Evolutionary conservation across 2,888 invertebrate genomes (phyloP).

Genomic region (Deilephila elpenor): DNA sequence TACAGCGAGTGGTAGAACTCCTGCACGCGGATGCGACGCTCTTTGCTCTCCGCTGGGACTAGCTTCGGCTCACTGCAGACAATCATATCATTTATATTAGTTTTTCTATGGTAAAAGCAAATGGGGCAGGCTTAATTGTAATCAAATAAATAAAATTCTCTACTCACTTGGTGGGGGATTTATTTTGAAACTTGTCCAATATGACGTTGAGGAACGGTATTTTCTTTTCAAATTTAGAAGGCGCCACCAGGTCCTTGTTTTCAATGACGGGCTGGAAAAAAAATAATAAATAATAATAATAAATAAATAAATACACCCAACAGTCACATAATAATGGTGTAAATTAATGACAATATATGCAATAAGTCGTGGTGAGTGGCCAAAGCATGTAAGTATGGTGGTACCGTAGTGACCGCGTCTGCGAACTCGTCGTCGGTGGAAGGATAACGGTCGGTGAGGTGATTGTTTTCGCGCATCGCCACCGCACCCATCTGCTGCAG

Average conservation of each 20-base stretch:
- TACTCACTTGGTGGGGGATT: conserved; percentile 61
- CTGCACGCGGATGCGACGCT: conserved; percentile 54
- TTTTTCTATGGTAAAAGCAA: too few species aligned
- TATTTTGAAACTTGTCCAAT: conserved; percentile 68
- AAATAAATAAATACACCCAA: too few species aligned
- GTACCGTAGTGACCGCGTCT: conserved; percentile 84
- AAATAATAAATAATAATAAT: too few species aligned
- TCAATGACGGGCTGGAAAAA: conserved; percentile 75
- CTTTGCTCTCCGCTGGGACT: conserved; percentile 39
- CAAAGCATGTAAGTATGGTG: conserved; percentile 1
- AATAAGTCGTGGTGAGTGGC: too few species aligned
- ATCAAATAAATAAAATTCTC: neutral
- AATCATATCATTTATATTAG: too few species aligned
- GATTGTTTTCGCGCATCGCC: conserved; percentile 53
- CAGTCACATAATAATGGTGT: too few species aligned
- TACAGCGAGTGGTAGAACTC: conserved; percentile 75
- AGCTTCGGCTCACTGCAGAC: conserved; percentile 46
- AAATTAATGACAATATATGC: neutral
- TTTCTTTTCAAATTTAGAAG: conserved; percentile 58
- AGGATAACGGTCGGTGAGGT: conserved; percentile 60
- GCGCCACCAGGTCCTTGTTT: conserved; percentile 75
- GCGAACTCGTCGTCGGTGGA: conserved; percentile 83
- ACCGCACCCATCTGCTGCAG: conserved; percentile 65
- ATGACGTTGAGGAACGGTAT: conserved; percentile 69
- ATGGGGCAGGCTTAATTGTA: too few species aligned